A percentile compares a stretch with the other conserved stretches of the same genome.
Conservation (phyloP, 2,888 invertebrate species). For the Sussaba pulchella region DNA sequence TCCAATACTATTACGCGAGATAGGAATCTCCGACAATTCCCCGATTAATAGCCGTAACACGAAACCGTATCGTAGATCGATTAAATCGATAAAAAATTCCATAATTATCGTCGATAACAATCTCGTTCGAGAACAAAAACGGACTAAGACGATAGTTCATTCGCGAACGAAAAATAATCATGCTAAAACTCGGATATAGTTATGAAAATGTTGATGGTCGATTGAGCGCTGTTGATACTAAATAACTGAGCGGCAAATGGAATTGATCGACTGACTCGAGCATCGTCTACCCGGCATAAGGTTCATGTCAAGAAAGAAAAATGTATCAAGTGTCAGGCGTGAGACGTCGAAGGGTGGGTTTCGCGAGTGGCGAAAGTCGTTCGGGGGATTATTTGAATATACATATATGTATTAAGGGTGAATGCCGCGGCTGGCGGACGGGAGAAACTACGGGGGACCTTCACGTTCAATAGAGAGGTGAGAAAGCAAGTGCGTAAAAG, state of each 20-base stretch:
- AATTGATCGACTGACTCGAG: neutral
- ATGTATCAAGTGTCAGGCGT: neutral
- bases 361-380: neutral
- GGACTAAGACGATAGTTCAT: too few relatives aligned
- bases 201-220: too few relatives aligned
- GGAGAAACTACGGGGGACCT: conserved; percentile 40
- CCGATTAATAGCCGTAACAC: too few relatives aligned
- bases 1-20: too few relatives aligned
- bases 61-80: too few relatives aligned
- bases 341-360: conserved; percentile 15
- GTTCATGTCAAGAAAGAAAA: neutral
- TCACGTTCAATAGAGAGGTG: conserved; percentile 11
- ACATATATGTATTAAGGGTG: neutral
- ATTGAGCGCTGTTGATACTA: too few relatives aligned
- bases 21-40: too few relatives aligned
- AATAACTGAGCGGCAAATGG: neutral
- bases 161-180: too few relatives aligned
- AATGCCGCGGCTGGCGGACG: neutral
- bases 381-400: conserved; percentile 24
- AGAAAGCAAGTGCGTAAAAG: conserved; percentile 9
- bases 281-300: neutral
- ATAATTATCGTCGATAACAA: too few relatives aligned
- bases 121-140: too few relatives aligned
- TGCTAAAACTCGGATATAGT: too few relatives aligned
- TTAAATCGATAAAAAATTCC: too few relatives aligned